Evolutionary conservation across 2,888 invertebrate species (phyloP).

Genomic region (Xiphydria camelus): DNA sequence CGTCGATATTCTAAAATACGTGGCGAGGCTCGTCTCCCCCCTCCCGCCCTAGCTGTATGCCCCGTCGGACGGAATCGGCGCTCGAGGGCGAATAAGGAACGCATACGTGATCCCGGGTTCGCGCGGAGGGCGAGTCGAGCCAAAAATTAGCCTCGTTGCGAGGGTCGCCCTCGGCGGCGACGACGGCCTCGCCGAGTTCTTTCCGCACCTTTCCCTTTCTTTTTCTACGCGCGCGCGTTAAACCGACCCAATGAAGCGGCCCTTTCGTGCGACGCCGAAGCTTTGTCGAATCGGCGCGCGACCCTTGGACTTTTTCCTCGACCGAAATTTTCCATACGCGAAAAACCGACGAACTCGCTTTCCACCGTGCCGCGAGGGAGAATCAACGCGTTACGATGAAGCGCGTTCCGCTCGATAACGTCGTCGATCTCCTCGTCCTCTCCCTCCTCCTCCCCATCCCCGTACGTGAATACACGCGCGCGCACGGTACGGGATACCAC

Average conservation of each 20-base stretch:
- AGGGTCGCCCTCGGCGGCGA: constrained; percentile 40
- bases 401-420: constrained; percentile 29
- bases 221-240: constrained; percentile 25
- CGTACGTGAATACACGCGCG: not conserved
- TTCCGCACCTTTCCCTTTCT: no score
- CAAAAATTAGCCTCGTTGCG: constrained; percentile 51
- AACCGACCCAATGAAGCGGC: no score
- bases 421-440: constrained; percentile 12
- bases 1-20: no score
- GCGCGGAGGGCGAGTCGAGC: constrained; percentile 40
- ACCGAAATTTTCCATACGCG: no score
- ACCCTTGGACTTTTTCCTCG: no score
- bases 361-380: constrained; percentile 33
- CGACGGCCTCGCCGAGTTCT: no score
- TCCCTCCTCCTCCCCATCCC: no score
- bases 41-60: no score
- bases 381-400: constrained; percentile 34
- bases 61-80: constrained; percentile 18
- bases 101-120: constrained; percentile 51
- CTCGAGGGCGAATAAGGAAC: constrained; percentile 40
- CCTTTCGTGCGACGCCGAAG: no score
- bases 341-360: no score
- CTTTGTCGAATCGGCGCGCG: no score
- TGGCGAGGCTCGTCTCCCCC: no score
- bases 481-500: constrained; percentile 40